Conservation (phyloP, 2,113 vertebrate species). For the Myrmophylax atrothorax region DNA sequence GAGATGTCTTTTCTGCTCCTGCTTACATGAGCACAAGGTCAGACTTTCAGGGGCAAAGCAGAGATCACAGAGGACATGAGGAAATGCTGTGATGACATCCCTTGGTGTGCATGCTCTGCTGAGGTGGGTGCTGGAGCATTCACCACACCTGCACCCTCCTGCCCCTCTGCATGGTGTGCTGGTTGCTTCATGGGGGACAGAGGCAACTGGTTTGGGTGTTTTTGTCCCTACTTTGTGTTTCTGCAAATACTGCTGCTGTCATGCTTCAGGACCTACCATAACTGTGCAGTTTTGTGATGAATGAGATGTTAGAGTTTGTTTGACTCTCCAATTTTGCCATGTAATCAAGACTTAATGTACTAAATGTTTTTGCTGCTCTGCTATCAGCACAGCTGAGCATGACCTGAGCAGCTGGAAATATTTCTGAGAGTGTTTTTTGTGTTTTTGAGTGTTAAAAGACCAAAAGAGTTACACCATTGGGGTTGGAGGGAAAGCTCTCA, state of each 20-base stretch:
- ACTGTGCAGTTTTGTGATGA: not conserved
- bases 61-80: not conserved
- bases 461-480: not conserved
- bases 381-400: not conserved
- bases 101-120: not conserved
- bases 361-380: not conserved
- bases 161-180: not conserved
- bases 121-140: not conserved
- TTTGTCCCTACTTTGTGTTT: not conserved
- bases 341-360: not conserved
- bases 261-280: not conserved
- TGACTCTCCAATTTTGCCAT: not conserved
- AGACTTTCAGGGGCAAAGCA: not conserved
- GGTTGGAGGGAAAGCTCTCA: not conserved
- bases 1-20: not conserved
- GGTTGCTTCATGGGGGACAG: not conserved
- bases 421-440: constrained; percentile 10
- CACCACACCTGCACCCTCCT: not conserved
- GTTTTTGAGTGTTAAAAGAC: constrained; percentile 32
- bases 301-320: not conserved
- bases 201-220: not conserved
- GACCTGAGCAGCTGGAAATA: not conserved
- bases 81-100: rapidly evolving
- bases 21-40: not conserved
- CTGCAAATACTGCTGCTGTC: not conserved